A percentile compares a stretch with the other conserved stretches of the same genome.
phyloP scores from a whole-genome alignment of 2,888 invertebrate genomes.

The Pterobdella sp. region DNA sequence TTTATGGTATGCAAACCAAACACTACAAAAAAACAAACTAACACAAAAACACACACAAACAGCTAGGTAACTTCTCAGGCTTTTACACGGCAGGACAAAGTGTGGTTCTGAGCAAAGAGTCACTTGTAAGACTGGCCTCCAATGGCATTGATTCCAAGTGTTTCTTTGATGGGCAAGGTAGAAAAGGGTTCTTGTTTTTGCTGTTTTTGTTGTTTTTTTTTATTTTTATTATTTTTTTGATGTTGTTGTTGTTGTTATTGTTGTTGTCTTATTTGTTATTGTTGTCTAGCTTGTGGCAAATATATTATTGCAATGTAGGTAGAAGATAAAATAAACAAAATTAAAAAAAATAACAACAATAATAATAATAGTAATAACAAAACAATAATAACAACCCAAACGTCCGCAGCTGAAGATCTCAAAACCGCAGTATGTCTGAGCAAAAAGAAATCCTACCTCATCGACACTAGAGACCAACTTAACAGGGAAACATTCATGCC shows the following conservation, averaged over 20 bases:
- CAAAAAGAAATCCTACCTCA: slow-evolving; percentile 19
- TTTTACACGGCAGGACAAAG: slow-evolving; percentile 29
- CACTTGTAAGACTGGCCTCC: slow-evolving; percentile 20
- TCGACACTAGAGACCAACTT: slow-evolving; percentile 30
- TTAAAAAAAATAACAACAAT: no score
- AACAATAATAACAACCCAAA: no score
- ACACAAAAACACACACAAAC: no score
- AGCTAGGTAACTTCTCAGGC: slow-evolving; percentile 21
- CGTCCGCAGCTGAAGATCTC: slow-evolving; percentile 28
- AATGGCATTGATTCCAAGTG: slow-evolving; percentile 2
- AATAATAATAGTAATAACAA: no score
- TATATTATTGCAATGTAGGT: no score
- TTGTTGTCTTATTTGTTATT: no score
- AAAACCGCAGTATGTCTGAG: slow-evolving; percentile 25
- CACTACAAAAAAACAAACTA: no score
- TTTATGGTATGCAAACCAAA: no score
- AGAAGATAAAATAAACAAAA: no score
- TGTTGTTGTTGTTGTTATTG: no score
- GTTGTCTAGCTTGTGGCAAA: no score
- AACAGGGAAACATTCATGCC: slow-evolving; percentile 29
- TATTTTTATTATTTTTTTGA: no score
- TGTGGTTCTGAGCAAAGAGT: slow-evolving; percentile 22
- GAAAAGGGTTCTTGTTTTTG: not conserved
- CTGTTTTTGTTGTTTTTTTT: not conserved
- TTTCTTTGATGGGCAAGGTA: slow-evolving; percentile 23